Evolutionary conservation across 1,140 invertebrate species (phyloP), one percentile per base, ranked within the genome.

Genomic region (Drosophila mauritiana): DNA sequence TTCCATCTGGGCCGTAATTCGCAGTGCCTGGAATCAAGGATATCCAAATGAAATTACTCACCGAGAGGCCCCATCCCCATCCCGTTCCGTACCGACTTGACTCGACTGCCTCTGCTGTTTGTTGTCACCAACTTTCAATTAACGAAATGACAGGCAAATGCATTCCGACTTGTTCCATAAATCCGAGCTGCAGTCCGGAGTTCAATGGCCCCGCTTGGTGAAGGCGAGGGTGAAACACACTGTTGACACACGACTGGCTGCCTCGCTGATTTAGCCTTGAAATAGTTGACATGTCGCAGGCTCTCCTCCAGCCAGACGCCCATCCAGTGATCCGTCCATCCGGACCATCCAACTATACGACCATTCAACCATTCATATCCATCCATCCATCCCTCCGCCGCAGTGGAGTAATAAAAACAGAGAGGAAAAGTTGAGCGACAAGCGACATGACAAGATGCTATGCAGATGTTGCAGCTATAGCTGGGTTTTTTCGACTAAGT

Each of bases 221-320:
- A 17, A 17, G 6, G 51, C 37, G 72, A 55, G 49, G 57, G 69
- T 63, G 58, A 63, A 36, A 31, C 70, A 31, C 70, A 45, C 31
- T 73, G 70, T 73, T 73, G 72, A 74, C 72, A 73, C 58, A 73
- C 70, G 72, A 74, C 57, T 43, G 69, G 39, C 68, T 74, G 70
- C 68, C 69, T 74, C 72, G 59, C 51, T 74, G 72, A 74, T 74
- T 74, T 74, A 74, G 72, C 72, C 72, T 74, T 74, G 72, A 74
- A 74, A 74, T 74, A 74, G 72, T 74, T 74, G 72, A 74, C 70
- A 74, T 74, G 58, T 74, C 70, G 70, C 72, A 74, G 70, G 65
- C 62, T 56, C 68, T 68, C 55, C 40, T 37, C n/a, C 31, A 52
- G 12, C 15, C 22, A 42, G 54, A 25, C 31, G 8, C 8, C 8